Base-by-base conservation (phyloP, 2,888 invertebrate species). In the Yponomeuta cagnagella region DNA sequence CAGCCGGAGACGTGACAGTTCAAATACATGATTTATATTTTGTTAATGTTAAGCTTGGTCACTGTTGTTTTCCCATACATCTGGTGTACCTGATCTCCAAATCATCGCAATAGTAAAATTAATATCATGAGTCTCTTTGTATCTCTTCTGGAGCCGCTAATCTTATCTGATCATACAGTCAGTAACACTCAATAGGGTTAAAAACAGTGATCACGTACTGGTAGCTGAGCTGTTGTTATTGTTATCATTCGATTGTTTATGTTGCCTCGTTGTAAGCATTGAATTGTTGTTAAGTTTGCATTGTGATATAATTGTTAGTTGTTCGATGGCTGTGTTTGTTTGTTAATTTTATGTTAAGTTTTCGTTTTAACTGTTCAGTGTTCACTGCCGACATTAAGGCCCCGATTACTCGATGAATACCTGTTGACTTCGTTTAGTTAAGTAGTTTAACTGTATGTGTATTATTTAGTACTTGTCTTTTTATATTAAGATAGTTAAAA, bases 291-390 rank as follows among this genome's bases (percentile, higher is more conserved):
- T 92, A 88, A 83, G 87, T 89, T 90, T 87, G 73, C 75, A 75
- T 82, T 84, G 86, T 85, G 85, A 86, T 86, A 86, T 86, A 84
- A 80, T 75, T 78, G 83, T 86, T 89, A 58, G 80, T 77, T 74
- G 78, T 81, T 76, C 74, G 79, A 81, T 83, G 92, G 91, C 92
- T 91, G 91, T 90, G 91, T 91, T 89, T 90, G 90, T 91, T 89
- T 90, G 91, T 90, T 92, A 90, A 85, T 91, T 91, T 92, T 90
- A 90, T 89, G 90, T 92, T 92, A 89, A 92, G 90, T 92, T 91
- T 91, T 87, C 83, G 89, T 91, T 91, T 90, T 84, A 88, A 87
- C 84, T 77, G 78, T 82, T 78, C 76, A 76, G 76, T 83, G 83
- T 82, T 82, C 80, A 75, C 71, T 74, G 76, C 90, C 88, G 90